Conservation (phyloP, 2,797 vertebrate genomes). For the Cyprinella venusta region DNA sequence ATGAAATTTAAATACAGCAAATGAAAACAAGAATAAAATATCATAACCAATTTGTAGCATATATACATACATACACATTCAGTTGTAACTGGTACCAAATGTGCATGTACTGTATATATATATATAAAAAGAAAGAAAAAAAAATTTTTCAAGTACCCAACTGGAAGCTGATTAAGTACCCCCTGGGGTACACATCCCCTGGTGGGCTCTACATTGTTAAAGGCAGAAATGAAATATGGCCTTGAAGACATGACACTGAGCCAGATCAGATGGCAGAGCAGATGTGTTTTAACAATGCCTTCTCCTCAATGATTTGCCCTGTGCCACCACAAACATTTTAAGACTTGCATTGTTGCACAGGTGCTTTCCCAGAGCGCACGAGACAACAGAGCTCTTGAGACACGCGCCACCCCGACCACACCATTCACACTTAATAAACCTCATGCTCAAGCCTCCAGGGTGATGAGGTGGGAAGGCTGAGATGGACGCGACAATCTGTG, state of each 20-base stretch:
- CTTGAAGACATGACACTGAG: slow-evolving; percentile 39
- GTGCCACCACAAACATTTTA: slow-evolving; percentile 42
- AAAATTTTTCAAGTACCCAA: background rate
- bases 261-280: slow-evolving; percentile 61
- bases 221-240: slow-evolving; percentile 55
- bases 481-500: slow-evolving; percentile 43
- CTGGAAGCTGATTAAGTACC: background rate
- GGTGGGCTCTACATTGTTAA: slow-evolving; percentile 29
- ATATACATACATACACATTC: too few relatives aligned
- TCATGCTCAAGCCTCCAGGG: slow-evolving; percentile 51
- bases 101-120: background rate
- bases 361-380: slow-evolving; percentile 29
- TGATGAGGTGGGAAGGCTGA: slow-evolving; percentile 50
- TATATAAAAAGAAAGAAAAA: too few relatives aligned
- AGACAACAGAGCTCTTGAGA: slow-evolving; percentile 32
- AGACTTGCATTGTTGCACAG: slow-evolving; percentile 49
- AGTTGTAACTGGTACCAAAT: background rate
- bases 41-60: background rate
- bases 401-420: slow-evolving; percentile 33
- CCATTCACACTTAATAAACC: slow-evolving; percentile 48
- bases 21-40: background rate
- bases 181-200: background rate
- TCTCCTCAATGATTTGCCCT: slow-evolving; percentile 48
- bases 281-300: slow-evolving; percentile 62
- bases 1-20: background rate